Conservation (phyloP, 1,140 invertebrate genomes). For the Drosophila jambulina region DNA sequence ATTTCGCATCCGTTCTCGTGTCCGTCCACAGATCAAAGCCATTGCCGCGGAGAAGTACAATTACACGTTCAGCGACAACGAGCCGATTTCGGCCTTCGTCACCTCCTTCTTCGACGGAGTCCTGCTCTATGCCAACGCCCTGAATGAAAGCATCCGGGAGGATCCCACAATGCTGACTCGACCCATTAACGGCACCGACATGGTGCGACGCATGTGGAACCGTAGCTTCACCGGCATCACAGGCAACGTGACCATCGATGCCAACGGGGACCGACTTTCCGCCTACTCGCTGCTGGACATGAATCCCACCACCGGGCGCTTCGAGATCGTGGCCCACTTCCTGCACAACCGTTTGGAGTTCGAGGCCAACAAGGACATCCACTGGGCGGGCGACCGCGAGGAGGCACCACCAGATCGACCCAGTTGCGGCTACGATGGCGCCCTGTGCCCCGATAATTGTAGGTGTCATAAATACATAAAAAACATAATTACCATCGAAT, state of each 20-base stretch:
- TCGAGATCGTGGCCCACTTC: conserved; percentile 88
- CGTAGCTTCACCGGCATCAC: conserved; percentile 93
- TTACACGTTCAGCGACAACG: conserved; percentile 90
- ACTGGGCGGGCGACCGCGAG: conserved; percentile 93
- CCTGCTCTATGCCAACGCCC: conserved; percentile 94
- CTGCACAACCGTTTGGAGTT: conserved; percentile 87
- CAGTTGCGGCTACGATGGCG: conserved; percentile 95
- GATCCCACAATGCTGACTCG: conserved; percentile 87
- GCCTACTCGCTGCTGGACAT: conserved; percentile 96
- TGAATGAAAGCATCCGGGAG: conserved; percentile 93
- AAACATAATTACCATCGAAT: neutral
- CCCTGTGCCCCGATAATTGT: conserved; percentile 92
- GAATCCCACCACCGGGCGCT: conserved; percentile 92
- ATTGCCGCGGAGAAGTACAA: conserved; percentile 92
- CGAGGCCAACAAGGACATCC: conserved; percentile 90
- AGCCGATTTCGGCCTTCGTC: conserved; percentile 93
- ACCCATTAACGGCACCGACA: conserved; percentile 87
- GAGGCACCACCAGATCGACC: conserved; percentile 93
- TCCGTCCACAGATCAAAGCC: conserved; percentile 89
- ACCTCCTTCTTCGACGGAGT: conserved; percentile 98
- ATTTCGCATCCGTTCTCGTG: conserved; percentile 15
- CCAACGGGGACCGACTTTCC: conserved; percentile 95
- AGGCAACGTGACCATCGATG: conserved; percentile 95
- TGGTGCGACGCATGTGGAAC: conserved; percentile 96
- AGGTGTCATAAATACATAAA: conserved; percentile 68